Evolutionary conservation across 2,797 vertebrate species (phyloP).

Genomic region (Cercopithecus diana): DNA sequence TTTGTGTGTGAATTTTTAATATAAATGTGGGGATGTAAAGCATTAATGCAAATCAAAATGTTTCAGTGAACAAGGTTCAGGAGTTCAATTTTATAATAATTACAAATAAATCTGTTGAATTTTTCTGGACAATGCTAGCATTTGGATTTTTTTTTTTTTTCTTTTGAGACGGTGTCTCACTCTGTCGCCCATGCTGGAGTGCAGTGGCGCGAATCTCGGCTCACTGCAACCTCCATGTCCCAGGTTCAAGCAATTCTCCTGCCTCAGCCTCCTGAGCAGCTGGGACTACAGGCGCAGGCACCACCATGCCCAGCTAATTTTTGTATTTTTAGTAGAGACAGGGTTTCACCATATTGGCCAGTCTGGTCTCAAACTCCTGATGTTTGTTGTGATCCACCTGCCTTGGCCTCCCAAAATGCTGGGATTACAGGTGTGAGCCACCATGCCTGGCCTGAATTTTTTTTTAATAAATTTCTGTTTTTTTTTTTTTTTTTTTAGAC

Average conservation of each 20-base stretch:
- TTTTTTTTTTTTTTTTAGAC: no score
- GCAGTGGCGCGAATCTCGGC: background rate
- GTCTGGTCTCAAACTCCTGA: background rate
- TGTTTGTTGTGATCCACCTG: background rate
- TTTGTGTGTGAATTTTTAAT: background rate
- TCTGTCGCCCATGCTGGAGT: background rate
- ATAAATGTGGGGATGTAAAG: background rate
- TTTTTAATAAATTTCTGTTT: background rate
- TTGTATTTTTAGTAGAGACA: background rate
- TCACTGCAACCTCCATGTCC: background rate
- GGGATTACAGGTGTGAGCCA: background rate
- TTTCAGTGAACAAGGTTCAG: background rate
- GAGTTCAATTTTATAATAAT: background rate
- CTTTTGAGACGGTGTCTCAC: no score
- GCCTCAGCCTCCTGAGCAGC: background rate
- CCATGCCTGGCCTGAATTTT: background rate
- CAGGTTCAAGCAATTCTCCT: background rate
- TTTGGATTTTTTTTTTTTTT: background rate
- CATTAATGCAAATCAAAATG: background rate
- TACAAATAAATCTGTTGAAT: background rate
- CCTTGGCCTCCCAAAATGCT: background rate
- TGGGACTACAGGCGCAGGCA: background rate
- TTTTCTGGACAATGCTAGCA: background rate
- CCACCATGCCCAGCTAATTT: background rate
- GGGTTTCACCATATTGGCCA: background rate